Base-by-base conservation (phyloP, 1,140 invertebrate genomes). In the Aphis gossypii region DNA sequence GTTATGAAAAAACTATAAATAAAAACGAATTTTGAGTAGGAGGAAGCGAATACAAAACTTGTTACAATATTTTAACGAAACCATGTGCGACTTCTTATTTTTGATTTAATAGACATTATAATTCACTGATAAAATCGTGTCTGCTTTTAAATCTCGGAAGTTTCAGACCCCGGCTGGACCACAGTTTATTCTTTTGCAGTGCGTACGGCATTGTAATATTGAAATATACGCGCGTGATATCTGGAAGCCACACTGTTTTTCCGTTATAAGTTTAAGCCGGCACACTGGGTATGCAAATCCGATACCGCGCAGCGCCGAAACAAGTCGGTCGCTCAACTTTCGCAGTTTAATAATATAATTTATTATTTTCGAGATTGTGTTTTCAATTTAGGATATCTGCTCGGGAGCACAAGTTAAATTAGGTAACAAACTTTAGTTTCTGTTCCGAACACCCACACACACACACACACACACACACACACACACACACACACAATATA, bases 351-450 rank as follows among this genome's bases (percentile, higher is more conserved):
- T 46, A 86, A 83, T 83, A 23, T 83, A 41, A 83, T 83, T 41
- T 83, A 83, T 83, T 83, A 41, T 83, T 83, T 83, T 83, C 21
- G 82, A 83, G n/a, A 83, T 83, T 46, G 25, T 44, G 30, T 86
- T 46, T 86, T 46, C 41, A 46, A 86, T 86, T 44, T 30, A 46
- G 14, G 25, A 25, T 44, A 86, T 44, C 84, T 86, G 41, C 44
- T n/a, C 30, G 30, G 41, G 25, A 44, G 23, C 11, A 46, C 82
- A 83, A 83, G 82, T 83, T 83, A 41, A 38, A 83, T 83, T 83
- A 83, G 38, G 82, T 83, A 38, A 23, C 18, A 83, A 83, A 83
- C 35, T 83, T 83, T 83, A 38, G 21, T 18, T 41, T 83, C 5
- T 83, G 18, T 83, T 83, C n/a, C 76, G 38, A n/a, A 82, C 20